Conservation (phyloP, 2,113 vertebrate species). For the Buteo buteo region DNA sequence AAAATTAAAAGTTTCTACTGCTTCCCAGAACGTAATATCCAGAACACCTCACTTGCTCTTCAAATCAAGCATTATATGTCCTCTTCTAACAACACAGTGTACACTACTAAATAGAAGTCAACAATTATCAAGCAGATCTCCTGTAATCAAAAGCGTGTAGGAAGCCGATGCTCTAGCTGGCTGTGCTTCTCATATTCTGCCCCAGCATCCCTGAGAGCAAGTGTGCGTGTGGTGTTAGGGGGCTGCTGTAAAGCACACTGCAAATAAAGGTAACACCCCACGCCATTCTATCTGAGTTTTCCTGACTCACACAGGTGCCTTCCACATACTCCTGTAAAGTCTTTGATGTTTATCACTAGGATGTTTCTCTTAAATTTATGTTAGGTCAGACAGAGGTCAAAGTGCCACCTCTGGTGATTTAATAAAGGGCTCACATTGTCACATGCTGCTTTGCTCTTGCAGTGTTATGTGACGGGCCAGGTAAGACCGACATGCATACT, state of each 20-base stretch:
- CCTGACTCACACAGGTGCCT: neutral
- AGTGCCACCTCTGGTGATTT: neutral
- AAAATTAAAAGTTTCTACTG: neutral
- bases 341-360: slow-evolving; percentile 25
- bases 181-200: neutral
- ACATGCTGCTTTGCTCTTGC: neutral
- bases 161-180: rapidly evolving
- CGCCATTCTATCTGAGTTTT: neutral
- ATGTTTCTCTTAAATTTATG: slow-evolving; percentile 2
- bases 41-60: neutral
- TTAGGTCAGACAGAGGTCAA: neutral
- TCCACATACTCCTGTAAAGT: neutral
- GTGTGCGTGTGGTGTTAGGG: neutral
- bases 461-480: neutral
- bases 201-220: neutral
- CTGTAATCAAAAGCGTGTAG: neutral
- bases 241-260: neutral
- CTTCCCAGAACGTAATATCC: neutral
- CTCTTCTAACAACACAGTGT: neutral
- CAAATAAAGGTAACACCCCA: neutral
- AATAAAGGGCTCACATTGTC: neutral
- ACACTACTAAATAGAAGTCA: neutral
- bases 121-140: neutral
- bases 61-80: neutral
- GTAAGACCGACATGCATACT: neutral